Percentiles rank a stretch among this genome's conserved stretches.
Evolutionary conservation across 2,888 invertebrate genomes (phyloP).

Genomic region (Philhelius pedissequus): DNA sequence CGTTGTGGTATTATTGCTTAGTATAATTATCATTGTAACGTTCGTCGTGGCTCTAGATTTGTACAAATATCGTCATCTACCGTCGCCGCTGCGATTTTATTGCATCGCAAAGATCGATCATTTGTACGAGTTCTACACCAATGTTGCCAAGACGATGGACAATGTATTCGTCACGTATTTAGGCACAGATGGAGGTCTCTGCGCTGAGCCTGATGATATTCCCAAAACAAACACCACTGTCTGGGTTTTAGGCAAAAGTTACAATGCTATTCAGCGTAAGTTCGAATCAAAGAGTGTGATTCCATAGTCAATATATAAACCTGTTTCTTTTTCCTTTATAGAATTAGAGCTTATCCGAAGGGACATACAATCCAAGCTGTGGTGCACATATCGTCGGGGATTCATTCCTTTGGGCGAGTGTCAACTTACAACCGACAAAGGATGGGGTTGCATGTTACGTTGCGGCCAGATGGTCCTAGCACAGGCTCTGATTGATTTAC

Average conservation of each 20-base stretch:
- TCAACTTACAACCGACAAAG: slow-evolving; percentile 89
- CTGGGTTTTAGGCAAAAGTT: slow-evolving; percentile 93
- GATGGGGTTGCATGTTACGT: slow-evolving; percentile 98
- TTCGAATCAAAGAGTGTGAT: too few relatives aligned
- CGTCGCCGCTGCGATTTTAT: slow-evolving; percentile 69
- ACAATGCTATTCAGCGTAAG: slow-evolving; percentile 89
- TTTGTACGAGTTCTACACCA: slow-evolving; percentile 73
- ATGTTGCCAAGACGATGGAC: slow-evolving; percentile 83
- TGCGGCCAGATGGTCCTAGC: slow-evolving; percentile 99
- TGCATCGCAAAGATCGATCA: slow-evolving; percentile 73
- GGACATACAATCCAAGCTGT: slow-evolving; percentile 92
- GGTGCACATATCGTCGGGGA: slow-evolving; percentile 98
- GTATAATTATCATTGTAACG: slow-evolving; percentile 23
- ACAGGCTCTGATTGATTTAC: slow-evolving; percentile 89
- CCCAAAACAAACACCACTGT: slow-evolving; percentile 92
- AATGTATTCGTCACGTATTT: slow-evolving; percentile 90
- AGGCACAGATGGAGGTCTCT: slow-evolving; percentile 80
- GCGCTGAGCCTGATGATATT: slow-evolving; percentile 86
- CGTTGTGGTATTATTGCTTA: slow-evolving; percentile 42
- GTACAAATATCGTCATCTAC: slow-evolving; percentile 39
- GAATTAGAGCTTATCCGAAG: slow-evolving; percentile 91
- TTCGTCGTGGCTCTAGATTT: slow-evolving; percentile 65
- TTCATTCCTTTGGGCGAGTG: slow-evolving; percentile 95
- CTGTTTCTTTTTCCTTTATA: slow-evolving; percentile 78
- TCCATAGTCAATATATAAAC: not conserved